Evolutionary conservation across 2,113 vertebrate genomes (phyloP), one percentile per base, ranked within the genome.

Genomic region (Anhinga anhinga): DNA sequence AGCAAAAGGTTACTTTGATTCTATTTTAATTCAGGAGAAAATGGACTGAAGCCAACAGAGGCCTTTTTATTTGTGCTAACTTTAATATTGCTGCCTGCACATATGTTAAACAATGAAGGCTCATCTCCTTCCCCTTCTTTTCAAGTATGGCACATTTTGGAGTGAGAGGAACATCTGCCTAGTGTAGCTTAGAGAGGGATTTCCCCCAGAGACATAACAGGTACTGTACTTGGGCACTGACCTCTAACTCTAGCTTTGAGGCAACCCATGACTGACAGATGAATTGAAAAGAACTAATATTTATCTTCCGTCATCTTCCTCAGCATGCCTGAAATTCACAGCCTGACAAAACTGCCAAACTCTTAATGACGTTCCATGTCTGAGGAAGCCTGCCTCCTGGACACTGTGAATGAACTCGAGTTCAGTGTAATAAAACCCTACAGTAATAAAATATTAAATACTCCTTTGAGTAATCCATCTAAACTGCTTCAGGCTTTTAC

Each of bases 391-490:
- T 63, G 22, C 62, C 79, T 82, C n/a, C 76, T 65, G 86, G 86
- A 93, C 77, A 53, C 45, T 8, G 30, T 34, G 45, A 91, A 93
- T 67, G 77, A 94, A 74, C 92, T 81, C 3, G 0, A 62, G 45
- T 71, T 90, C 26, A 44, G 58, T 14, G 32, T 8, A 70, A 70
- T 36, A 82, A 93, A 94, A 74, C 34, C 72, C 84, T 22, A 23
- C 45, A 91, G 87, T 36, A 78, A 96, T 81, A 72, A 92, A 96
- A 95, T 50, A 95, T 91, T 86, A 50, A 96, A 78, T 52, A 38
- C 27, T 73, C 86, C 86, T 80, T n/a, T 4, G 69, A 84, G 88
- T 36, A 62, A 92, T 65, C 67, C 80, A 81, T 49, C 53, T 65
- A 29, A 90, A 92, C 9, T 15, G 50, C 86, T 88, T 19, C 88